Conservation (phyloP, 2,888 invertebrate genomes). For the Phrixothrix hirtus region DNA sequence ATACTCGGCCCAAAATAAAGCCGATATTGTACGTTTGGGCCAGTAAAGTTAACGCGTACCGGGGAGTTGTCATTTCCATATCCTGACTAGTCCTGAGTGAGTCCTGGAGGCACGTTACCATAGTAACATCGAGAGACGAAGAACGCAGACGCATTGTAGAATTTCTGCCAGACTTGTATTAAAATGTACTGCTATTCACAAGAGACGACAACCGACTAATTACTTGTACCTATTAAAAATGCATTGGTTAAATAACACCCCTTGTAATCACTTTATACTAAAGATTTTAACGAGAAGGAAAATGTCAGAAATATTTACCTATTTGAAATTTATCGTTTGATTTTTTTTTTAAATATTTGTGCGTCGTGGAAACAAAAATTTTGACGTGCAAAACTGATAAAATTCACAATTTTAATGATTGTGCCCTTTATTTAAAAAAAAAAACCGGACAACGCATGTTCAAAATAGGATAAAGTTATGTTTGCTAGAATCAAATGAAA, state of each 20-base stretch:
- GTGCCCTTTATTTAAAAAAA: no score
- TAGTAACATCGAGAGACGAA: conserved; percentile 30
- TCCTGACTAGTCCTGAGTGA: conserved; percentile 35
- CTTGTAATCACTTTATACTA: conserved; percentile 14
- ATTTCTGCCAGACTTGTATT: conserved; percentile 13
- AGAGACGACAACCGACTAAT: conserved; percentile 36
- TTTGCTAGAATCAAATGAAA: no score
- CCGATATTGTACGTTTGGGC: no score
- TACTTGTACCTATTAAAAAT: conserved; percentile 33
- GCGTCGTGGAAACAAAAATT: no score
- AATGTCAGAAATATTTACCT: not conserved
- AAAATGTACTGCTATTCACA: conserved; percentile 21
- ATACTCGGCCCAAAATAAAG: conserved; percentile 8
- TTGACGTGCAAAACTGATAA: no score
- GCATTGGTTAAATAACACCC: conserved; percentile 19
- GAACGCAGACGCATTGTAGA: conserved; percentile 34
- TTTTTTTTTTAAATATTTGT: not conserved
- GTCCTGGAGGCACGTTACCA: conserved; percentile 37
- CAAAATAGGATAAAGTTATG: no score
- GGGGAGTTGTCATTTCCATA: conserved; percentile 36
- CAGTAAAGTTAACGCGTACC: conserved; percentile 18
- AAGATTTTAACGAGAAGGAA: conserved; percentile 2
- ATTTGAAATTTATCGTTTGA: not conserved
- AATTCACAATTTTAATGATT: no score
- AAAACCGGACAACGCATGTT: no score